Evolutionary conservation across 1,140 invertebrate genomes (phyloP).

Genomic region (Oncopodura yosiiana): DNA sequence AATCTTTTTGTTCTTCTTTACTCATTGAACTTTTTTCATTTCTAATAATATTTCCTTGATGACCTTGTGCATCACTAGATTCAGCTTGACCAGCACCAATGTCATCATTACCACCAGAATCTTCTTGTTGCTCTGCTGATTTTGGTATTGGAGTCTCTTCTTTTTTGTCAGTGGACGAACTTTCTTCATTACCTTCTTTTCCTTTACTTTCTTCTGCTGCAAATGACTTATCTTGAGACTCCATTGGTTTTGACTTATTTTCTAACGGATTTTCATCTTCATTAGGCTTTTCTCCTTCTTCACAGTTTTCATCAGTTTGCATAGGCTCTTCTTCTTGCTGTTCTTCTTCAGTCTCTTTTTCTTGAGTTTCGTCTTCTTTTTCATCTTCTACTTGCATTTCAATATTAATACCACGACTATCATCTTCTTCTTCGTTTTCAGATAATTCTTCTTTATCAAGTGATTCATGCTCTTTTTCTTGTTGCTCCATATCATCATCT

Average conservation of each 20-base stretch:
- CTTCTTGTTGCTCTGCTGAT: constrained; percentile 35
- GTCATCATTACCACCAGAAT: constrained; percentile 40
- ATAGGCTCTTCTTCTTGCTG: constrained; percentile 22
- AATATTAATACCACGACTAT: constrained; percentile 50
- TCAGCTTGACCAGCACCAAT: constrained; percentile 53
- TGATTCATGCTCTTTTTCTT: constrained; percentile 37
- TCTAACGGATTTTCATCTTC: constrained; percentile 30
- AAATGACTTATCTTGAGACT: constrained; percentile 34
- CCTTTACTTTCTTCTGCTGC: constrained; percentile 39
- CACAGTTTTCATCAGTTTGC: constrained; percentile 28
- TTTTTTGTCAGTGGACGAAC: constrained; percentile 45
- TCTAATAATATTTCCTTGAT: constrained; percentile 46
- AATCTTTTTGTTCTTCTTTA: constrained; percentile 36
- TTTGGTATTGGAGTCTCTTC: constrained; percentile 38
- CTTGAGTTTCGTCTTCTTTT: constrained; percentile 17
- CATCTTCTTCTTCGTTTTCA: constrained; percentile 49
- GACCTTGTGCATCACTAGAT: constrained; percentile 50
- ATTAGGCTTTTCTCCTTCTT: constrained; percentile 33
- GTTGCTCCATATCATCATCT: no score
- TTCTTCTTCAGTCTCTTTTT: constrained; percentile 17
- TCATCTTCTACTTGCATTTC: constrained; percentile 38
- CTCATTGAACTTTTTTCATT: constrained; percentile 48
- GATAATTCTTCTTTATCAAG: constrained; percentile 49
- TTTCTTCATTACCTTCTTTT: constrained; percentile 42
- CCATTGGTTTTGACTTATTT: constrained; percentile 37